These are phyloP conservation scores for Agapornis roseicollis DNA, from an alignment of 2,113 vertebrate genomes.

Conservation along the genomic window DNA sequence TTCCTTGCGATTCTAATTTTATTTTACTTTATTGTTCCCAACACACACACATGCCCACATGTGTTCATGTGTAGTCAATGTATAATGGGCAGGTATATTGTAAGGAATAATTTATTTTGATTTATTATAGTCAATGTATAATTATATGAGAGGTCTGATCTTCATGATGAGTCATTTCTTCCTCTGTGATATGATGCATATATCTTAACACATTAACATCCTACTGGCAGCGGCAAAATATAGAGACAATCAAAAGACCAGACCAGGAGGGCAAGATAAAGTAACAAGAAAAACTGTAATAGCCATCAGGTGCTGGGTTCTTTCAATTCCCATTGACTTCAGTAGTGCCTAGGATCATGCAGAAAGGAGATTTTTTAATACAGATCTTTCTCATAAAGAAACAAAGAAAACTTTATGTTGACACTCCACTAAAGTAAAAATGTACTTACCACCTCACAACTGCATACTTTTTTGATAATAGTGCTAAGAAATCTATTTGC, in stretches of 20 bases:
- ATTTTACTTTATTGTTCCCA: constrained; percentile 19
- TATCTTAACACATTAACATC: constrained; percentile 19
- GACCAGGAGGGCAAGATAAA: constrained; percentile 18
- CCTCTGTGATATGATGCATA: not conserved
- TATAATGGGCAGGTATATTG: not conserved
- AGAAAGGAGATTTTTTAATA: not conserved
- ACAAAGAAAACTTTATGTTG: not conserved
- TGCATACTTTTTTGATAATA: not conserved
- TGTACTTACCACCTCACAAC: not conserved
- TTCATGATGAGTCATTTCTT: not conserved
- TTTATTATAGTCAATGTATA: not conserved
- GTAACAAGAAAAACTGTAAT: constrained; percentile 1
- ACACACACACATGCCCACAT: not conserved
- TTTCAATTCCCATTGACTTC: not conserved
- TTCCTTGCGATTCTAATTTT: constrained; percentile 8
- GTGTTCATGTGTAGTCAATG: not conserved
- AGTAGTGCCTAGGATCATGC: not conserved
- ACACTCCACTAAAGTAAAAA: not conserved
- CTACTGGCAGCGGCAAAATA: constrained; percentile 22
- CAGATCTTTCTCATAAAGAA: not conserved
- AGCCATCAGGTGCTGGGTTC: not conserved
- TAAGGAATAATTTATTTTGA: constrained; percentile 26
- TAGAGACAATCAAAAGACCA: not conserved
- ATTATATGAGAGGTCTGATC: not conserved
- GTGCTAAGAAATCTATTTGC: not conserved